phyloP scores from a whole-genome alignment of 2,797 vertebrate species.

The Poeciliopsis gracilis region DNA sequence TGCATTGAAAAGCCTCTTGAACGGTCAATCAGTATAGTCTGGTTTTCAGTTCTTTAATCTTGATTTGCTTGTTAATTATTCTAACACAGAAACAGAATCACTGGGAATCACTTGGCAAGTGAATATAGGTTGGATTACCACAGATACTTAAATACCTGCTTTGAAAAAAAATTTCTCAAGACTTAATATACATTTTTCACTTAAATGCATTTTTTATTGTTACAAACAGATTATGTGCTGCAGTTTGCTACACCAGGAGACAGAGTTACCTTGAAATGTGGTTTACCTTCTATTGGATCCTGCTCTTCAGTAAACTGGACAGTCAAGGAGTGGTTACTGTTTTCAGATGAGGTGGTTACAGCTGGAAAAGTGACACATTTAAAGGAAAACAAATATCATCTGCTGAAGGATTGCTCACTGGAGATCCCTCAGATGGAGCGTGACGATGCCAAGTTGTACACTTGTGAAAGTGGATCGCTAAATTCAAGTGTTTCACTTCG shows the following conservation, averaged over 20 bases:
- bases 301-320: slow-evolving; percentile 64
- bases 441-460: slow-evolving; percentile 45
- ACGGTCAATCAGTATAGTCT: background rate
- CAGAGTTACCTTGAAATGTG: slow-evolving; percentile 57
- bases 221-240: slow-evolving; percentile 21
- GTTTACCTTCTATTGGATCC: slow-evolving; percentile 21
- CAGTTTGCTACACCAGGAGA: slow-evolving; percentile 39
- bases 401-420: slow-evolving; percentile 65
- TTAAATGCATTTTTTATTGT: background rate
- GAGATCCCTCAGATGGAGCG: slow-evolving; percentile 31
- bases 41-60: background rate
- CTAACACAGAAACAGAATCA: background rate
- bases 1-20: background rate
- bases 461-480: slow-evolving; percentile 32
- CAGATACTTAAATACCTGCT: background rate
- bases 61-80: background rate
- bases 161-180: background rate
- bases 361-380: slow-evolving; percentile 30
- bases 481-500: slow-evolving; percentile 44
- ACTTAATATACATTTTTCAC: background rate
- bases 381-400: background rate
- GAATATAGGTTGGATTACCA: background rate
- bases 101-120: background rate
- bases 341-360: slow-evolving; percentile 24
- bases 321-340: accelerated